Evolutionary conservation across 2,888 invertebrate genomes (phyloP).

Genomic region (Troilus luridus): DNA sequence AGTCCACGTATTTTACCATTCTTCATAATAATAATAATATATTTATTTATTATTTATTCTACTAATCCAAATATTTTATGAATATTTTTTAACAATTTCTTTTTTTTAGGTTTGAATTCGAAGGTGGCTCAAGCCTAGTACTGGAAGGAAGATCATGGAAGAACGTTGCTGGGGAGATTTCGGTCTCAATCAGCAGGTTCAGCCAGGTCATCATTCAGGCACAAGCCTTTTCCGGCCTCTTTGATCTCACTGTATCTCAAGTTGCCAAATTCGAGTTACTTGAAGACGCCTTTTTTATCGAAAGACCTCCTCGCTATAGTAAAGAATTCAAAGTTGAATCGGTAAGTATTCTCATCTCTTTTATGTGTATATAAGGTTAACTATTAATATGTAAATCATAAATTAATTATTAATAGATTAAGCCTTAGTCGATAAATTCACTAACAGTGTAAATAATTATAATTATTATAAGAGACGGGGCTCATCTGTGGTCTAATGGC

Average conservation of each 20-base stretch:
- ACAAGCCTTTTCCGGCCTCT: constrained; percentile 78
- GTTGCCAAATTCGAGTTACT: constrained; percentile 74
- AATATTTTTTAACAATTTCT: neutral
- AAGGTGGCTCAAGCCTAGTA: constrained; percentile 74
- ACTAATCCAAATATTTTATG: neutral
- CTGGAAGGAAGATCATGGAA: constrained; percentile 78
- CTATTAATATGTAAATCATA: neutral
- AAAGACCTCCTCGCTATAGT: constrained; percentile 64
- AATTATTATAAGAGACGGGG: too few species aligned
- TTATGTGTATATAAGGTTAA: neutral
- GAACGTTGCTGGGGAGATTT: constrained; percentile 76
- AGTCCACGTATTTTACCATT: too few species aligned
- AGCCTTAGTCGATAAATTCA: neutral
- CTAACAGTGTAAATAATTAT: too few species aligned
- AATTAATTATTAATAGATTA: neutral
- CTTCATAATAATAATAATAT: too few species aligned
- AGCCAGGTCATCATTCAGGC: constrained; percentile 75
- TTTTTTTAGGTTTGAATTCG: constrained; percentile 62
- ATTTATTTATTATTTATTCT: neutral
- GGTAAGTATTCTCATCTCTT: constrained; percentile 9
- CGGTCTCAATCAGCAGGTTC: constrained; percentile 75
- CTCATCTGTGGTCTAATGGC: too few species aligned
- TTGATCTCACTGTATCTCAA: constrained; percentile 74
- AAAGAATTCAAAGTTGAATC: constrained; percentile 47
- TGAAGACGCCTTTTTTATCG: constrained; percentile 75